Percentiles rank a stretch among this genome's conserved stretches.
Conservation (phyloP, 2,888 invertebrate species). For the Drosophila merina region DNA sequence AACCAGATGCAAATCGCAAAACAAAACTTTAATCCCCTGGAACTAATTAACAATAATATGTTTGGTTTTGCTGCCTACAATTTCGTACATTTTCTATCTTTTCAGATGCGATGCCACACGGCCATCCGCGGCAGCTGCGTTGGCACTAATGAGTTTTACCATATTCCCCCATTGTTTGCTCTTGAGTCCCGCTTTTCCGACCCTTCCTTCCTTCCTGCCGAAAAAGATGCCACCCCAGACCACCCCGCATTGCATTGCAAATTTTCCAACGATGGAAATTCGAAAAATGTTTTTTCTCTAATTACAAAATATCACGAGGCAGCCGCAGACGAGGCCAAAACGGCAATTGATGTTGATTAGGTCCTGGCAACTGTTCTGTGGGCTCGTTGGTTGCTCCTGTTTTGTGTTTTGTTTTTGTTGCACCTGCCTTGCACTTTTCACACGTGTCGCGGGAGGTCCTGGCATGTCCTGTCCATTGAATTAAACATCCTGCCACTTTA, state of each 20-base stretch:
- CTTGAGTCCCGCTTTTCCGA: slow-evolving; percentile 29
- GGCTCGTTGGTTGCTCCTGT: neutral
- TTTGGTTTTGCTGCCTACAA: slow-evolving; percentile 26
- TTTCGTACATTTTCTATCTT: neutral
- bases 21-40: slow-evolving; percentile 24
- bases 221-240: too few species aligned
- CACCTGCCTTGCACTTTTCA: neutral
- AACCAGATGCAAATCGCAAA: slow-evolving; percentile 18
- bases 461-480: neutral
- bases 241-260: slow-evolving; percentile 34
- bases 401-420: neutral
- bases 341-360: slow-evolving; percentile 67
- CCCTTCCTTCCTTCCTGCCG: neutral
- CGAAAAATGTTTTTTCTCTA: slow-evolving; percentile 54
- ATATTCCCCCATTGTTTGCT: slow-evolving; percentile 68
- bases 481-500: slow-evolving; percentile 1
- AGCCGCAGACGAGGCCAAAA: slow-evolving; percentile 37
- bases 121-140: slow-evolving; percentile 39
- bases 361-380: slow-evolving; percentile 21
- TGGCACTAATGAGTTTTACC: slow-evolving; percentile 79
- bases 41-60: slow-evolving; percentile 56
- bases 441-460: neutral
- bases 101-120: neutral
- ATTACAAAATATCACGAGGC: slow-evolving; percentile 63
- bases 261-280: slow-evolving; percentile 51